These are phyloP conservation scores for Calyptommatus sinebrachiatus DNA, from an alignment of 2,113 vertebrate species.

Conservation along the genomic window DNA sequence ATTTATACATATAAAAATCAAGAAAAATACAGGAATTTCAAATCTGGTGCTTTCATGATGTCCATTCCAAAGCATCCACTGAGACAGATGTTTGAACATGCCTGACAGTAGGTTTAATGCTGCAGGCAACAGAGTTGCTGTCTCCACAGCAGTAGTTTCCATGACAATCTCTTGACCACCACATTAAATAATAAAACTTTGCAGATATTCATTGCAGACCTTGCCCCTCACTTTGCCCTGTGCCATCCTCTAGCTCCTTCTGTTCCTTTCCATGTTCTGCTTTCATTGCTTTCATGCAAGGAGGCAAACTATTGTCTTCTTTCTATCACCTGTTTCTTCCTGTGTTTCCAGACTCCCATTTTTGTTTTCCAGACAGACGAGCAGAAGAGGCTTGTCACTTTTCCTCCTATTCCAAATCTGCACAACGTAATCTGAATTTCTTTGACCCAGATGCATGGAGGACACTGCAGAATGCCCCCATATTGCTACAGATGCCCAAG, in stretches of 20 bases:
- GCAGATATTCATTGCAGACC: background rate
- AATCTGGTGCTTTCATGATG: too few relatives aligned
- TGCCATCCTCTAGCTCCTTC: slow-evolving; percentile 16
- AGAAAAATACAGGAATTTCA: too few relatives aligned
- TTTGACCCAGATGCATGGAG: background rate
- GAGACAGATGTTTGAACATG: too few relatives aligned
- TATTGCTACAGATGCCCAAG: background rate
- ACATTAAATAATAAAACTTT: too few relatives aligned
- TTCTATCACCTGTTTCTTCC: background rate
- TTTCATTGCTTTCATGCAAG: too few relatives aligned
- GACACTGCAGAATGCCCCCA: background rate
- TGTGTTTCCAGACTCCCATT: background rate
- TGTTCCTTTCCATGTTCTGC: background rate
- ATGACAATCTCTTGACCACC: too few relatives aligned
- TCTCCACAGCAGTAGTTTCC: too few relatives aligned
- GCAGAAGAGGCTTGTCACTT: background rate
- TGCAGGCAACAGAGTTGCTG: too few relatives aligned
- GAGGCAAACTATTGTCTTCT: too few relatives aligned
- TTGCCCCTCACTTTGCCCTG: background rate
- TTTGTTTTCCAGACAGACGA: background rate
- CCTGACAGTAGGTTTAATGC: too few relatives aligned
- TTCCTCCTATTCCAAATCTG: background rate
- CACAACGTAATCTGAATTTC: background rate
- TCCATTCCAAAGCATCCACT: too few relatives aligned
- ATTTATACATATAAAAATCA: too few relatives aligned